Conservation (phyloP, 2,888 invertebrate species). For the Chloromyia formosa region DNA sequence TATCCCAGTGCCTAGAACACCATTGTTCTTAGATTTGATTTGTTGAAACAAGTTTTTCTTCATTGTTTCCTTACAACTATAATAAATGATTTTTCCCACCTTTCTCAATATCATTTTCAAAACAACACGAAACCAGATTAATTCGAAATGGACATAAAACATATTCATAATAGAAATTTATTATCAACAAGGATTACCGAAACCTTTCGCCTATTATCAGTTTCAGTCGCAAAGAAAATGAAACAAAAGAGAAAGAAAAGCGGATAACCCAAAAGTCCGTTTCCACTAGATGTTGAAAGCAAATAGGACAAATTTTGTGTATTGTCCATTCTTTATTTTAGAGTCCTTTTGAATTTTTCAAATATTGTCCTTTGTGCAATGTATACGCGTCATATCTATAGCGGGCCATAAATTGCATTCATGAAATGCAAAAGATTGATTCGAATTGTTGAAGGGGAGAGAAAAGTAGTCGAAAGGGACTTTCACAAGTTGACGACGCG, state of each 20-base stretch:
- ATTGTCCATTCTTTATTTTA: conserved; percentile 24
- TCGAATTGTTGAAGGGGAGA: conserved; percentile 11
- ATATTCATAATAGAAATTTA: conserved; percentile 29
- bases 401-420: conserved; percentile 16
- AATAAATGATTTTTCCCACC: conserved; percentile 13
- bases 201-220: background rate
- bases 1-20: background rate
- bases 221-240: background rate
- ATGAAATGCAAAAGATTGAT: conserved; percentile 15
- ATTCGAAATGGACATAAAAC: conserved; percentile 28
- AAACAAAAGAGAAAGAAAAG: conserved; percentile 4
- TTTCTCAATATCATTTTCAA: conserved; percentile 11
- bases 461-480: conserved; percentile 8
- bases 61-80: background rate
- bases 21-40: background rate
- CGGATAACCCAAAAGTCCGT: background rate
- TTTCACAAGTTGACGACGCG: background rate
- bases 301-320: conserved; percentile 8
- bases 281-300: conserved; percentile 8
- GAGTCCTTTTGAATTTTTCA: conserved; percentile 21
- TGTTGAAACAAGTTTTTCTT: background rate
- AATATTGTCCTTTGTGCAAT: conserved; percentile 2
- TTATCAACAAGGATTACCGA: conserved; percentile 38
- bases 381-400: background rate
- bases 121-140: conserved; percentile 8